phyloP scores from a whole-genome alignment of 2,113 vertebrate genomes.

The Protobothrops flavoviridis region DNA sequence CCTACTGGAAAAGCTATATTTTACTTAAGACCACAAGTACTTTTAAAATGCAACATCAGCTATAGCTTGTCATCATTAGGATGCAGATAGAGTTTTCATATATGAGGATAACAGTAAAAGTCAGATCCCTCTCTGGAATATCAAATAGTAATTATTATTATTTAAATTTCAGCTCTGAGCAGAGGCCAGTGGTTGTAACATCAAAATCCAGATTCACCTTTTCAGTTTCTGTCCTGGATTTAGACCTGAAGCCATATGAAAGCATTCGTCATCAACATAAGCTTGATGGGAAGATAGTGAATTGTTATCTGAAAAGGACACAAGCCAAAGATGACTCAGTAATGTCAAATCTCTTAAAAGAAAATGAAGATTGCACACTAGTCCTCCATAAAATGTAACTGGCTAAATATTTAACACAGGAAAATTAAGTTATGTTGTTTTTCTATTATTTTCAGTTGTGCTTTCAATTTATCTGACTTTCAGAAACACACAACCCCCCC shows the following conservation, averaged over 20 bases:
- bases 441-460: conserved; percentile 67
- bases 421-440: conserved; percentile 57
- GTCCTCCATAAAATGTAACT: conserved; percentile 89
- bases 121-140: not conserved
- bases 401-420: conserved; percentile 44
- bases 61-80: conserved; percentile 2
- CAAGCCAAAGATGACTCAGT: conserved; percentile 71
- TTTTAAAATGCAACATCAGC: not conserved
- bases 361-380: conserved; percentile 88
- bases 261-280: conserved; percentile 89
- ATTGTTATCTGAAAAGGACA: conserved; percentile 83
- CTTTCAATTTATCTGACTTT: conserved; percentile 58
- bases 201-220: conserved; percentile 81
- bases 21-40: not conserved
- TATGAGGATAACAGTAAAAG: not conserved
- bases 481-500: conserved; percentile 52
- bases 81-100: not conserved
- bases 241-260: conserved; percentile 93
- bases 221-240: conserved; percentile 89
- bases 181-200: conserved; percentile 72
- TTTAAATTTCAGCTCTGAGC: conserved; percentile 71
- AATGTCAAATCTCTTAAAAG: conserved; percentile 72
- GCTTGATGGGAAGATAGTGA: conserved; percentile 90
- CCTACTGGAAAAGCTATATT: not conserved
- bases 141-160: not conserved